Base-by-base conservation (phyloP, 1,140 invertebrate genomes). In the Eurosta solidaginis region DNA sequence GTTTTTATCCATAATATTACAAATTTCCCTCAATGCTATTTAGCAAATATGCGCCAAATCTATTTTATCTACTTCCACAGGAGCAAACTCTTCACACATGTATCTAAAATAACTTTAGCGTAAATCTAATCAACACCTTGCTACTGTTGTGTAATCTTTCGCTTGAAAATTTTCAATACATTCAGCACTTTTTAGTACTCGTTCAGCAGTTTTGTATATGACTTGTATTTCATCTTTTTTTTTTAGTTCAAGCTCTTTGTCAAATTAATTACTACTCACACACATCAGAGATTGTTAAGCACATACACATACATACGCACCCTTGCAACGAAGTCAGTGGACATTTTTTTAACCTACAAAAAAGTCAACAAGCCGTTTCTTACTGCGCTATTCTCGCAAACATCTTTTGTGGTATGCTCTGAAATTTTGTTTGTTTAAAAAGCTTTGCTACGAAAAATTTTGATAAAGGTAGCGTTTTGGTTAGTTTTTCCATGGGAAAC, bases 91-190 rank as follows among this genome's bases (percentile, higher is more conserved):
- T 63, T 63, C n/a, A n/a, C n/a, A n/a, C n/a, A n/a, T n/a, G n/a
- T 68, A 17, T 68, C 40, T 10, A 40, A 68, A 68, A 68, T 68
- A 68, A 68, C 59, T 17, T 68, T 14, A 9, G 59, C 33, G 59
- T 68, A 68, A 68, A 68, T 68, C 59, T 68, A 68, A 68, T 68
- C 59, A 68, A 68, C 59, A 40, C 59, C 33, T 40, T 68, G 59
- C 33, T 20, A 20, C 7, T 68, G n/a, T 33, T 68, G 59, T 68
- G 36, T 68, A 68, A 68, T 68, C 59, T 68, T 68, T 9, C 40
- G 59, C 59, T 33, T 68, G 59, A 68, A 29, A 40, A 20, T 33
- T 7, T 29, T 36, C 59, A 20, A 40, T 68, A 68, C 33, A 12
- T 54, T 54, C 50, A 54, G 22, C 50, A 33, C 33, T 33, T n/a